Base-by-base conservation (phyloP, 2,888 invertebrate genomes). In the Heliconius erato region DNA sequence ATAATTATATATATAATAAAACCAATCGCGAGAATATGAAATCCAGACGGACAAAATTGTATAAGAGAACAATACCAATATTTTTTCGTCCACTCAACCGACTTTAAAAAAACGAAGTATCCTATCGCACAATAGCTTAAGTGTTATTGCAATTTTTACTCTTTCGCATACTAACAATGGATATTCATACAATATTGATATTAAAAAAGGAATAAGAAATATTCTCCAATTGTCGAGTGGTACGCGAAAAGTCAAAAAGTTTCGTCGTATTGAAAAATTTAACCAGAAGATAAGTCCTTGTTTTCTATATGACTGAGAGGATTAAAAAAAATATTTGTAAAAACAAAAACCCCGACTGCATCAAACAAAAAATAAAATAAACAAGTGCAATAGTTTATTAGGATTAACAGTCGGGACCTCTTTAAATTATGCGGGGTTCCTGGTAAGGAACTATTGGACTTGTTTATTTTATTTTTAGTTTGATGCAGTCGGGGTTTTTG, bases 271-370 rank as follows among this genome's bases (percentile, higher is more conserved):
- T 26, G n/a, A 40, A 44, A 67, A 65, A 67, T 12, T 12, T 14
- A 5, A 40, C 68, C 9, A 68, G 19, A 7, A 32, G 16, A 67
- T 74, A 91, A 28, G 19, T 28, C 26, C 28, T 54, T 54, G 16
- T 74, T 74, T n/a, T n/a, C 11, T 65, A 26, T n/a, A 26, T 54
- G 19, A n/a, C 63, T 4, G 65, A 65, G 26, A 65, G 5, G 3
- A 28, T 67, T 67, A 26, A 28, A 28, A n/a, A n/a, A n/a, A n/a
- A n/a, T n/a, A n/a, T n/a, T n/a, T n/a, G n/a, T n/a, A n/a, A n/a
- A n/a, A n/a, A n/a, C n/a, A n/a, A n/a, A n/a, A n/a, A n/a, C n/a
- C n/a, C n/a, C n/a, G n/a, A n/a, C n/a, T n/a, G n/a, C n/a, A n/a
- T n/a, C n/a, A n/a, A n/a, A n/a, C n/a, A n/a, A n/a, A n/a, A n/a